A percentile compares a stretch with the other conserved stretches of the same genome.
Evolutionary conservation across 2,888 invertebrate species (phyloP).

Genomic region (Heliconius cydno): DNA sequence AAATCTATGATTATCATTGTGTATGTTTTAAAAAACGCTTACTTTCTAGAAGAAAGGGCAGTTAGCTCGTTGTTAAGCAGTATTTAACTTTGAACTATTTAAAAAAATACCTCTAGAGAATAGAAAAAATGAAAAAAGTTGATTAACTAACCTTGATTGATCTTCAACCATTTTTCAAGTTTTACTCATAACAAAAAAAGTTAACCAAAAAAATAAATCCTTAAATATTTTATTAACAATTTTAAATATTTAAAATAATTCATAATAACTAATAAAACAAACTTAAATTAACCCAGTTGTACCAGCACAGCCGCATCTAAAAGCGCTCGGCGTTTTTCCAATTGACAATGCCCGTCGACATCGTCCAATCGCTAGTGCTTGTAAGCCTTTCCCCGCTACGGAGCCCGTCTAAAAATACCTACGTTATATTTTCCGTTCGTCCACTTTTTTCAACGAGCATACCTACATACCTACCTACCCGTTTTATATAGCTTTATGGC

Average conservation of each 20-base stretch:
- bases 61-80: no score
- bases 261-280: background rate
- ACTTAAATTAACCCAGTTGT: background rate
- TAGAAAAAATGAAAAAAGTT: no score
- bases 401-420: constrained; percentile 56
- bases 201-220: background rate
- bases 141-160: no score
- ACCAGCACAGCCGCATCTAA: constrained; percentile 56
- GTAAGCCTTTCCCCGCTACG: constrained; percentile 64
- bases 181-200: background rate
- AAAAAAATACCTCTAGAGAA: no score
- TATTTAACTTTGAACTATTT: no score
- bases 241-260: background rate
- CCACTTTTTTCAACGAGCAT: constrained; percentile 35
- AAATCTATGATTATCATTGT: background rate
- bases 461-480: constrained; percentile 32
- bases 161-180: no score
- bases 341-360: constrained; percentile 75
- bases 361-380: constrained; percentile 67
- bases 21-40: no score
- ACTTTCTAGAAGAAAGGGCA: no score
- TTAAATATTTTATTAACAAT: background rate
- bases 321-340: constrained; percentile 76
- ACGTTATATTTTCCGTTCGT: constrained; percentile 44
- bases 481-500: constrained; percentile 24